Conservation (phyloP, 1,140 invertebrate genomes). For the Triops cancriformis region DNA sequence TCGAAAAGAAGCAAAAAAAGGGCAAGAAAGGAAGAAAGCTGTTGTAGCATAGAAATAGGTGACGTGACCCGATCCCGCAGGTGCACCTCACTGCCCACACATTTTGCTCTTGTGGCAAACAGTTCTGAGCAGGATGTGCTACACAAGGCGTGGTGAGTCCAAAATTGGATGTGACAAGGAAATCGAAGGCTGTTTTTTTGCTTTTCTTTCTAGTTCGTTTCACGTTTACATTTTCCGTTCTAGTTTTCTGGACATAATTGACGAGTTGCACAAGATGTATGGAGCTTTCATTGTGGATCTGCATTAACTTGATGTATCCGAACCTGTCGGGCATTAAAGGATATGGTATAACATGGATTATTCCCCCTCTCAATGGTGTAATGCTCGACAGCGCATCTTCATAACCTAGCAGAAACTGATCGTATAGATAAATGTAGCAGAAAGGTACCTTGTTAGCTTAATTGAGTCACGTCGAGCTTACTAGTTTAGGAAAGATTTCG, state of each 20-base stretch:
- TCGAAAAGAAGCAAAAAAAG: not conserved
- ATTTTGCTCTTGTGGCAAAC: not conserved
- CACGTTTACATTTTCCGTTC: not conserved
- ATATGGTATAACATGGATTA: too few relatives aligned
- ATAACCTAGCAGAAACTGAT: too few relatives aligned
- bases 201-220: not conserved
- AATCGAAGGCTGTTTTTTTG: not conserved
- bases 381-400: too few relatives aligned
- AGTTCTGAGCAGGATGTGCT: not conserved
- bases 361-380: too few relatives aligned
- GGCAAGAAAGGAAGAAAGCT: not conserved
- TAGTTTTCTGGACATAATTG: too few relatives aligned
- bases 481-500: not conserved
- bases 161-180: conserved; percentile 6
- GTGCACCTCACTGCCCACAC: not conserved
- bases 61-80: not conserved
- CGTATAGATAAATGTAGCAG: not conserved
- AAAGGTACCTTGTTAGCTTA: not conserved
- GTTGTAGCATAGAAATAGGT: not conserved
- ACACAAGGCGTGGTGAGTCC: not conserved
- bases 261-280: too few relatives aligned
- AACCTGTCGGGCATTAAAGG: too few relatives aligned
- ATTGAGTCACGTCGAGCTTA: not conserved
- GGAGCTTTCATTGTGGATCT: too few relatives aligned
- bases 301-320: too few relatives aligned